These are phyloP conservation scores for Drosophila fuyamai DNA, from an alignment of 1,140 invertebrate species.

Conservation along the genomic window DNA sequence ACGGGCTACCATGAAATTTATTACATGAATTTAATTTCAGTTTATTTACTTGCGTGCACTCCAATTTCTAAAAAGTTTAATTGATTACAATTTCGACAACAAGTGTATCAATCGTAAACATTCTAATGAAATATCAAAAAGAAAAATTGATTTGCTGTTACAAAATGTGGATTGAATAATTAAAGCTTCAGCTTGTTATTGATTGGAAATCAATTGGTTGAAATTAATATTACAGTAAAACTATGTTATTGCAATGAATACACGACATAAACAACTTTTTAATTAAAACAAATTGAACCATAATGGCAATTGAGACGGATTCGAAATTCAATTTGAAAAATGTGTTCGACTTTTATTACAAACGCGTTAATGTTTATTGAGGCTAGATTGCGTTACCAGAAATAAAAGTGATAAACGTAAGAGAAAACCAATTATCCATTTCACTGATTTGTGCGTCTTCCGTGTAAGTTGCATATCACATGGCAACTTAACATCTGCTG, in stretches of 20 bases:
- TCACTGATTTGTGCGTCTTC: conserved; percentile 5
- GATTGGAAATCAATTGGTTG: conserved; percentile 25
- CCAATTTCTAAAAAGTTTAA: too few species aligned
- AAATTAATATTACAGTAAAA: conserved; percentile 19
- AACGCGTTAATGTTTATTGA: not conserved
- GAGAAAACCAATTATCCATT: not conserved
- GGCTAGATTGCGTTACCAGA: not conserved
- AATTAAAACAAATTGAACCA: conserved; percentile 13
- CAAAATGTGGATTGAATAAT: not conserved
- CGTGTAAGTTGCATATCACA: conserved; percentile 20
- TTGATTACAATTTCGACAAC: too few species aligned
- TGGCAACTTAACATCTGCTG: conserved; percentile 37
- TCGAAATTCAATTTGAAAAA: conserved; percentile 11
- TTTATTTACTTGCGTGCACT: too few species aligned
- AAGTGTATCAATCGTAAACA: too few species aligned
- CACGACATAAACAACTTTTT: conserved; percentile 1
- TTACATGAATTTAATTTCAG: too few species aligned
- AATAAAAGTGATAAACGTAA: not conserved
- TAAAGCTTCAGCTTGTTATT: conserved; percentile 16
- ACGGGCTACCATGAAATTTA: too few species aligned
- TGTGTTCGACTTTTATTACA: not conserved
- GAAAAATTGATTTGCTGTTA: not conserved
- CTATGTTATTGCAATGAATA: conserved; percentile 1
- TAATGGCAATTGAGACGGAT: conserved; percentile 1
- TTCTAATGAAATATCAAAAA: not conserved